phyloP scores from a whole-genome alignment of 2,797 vertebrate species.

The Thamnophis elegans region DNA sequence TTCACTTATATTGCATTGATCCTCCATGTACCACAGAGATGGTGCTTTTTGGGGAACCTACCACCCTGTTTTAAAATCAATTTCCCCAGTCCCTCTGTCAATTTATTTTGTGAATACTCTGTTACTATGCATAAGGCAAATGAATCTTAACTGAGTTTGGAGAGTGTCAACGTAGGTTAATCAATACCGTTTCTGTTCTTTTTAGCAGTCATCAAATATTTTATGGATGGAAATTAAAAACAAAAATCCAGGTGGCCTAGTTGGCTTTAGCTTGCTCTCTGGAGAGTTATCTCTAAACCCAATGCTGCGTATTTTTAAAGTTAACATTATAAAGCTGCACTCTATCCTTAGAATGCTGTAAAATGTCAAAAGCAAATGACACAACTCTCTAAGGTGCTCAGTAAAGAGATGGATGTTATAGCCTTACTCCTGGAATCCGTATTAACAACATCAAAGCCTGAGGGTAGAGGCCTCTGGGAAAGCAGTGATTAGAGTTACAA shows the following conservation, averaged over 20 bases:
- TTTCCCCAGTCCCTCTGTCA: neutral
- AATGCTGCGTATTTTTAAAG: neutral
- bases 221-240: neutral
- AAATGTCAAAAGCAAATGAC: conserved; percentile 11
- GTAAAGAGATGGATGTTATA: neutral
- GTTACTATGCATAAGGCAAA: neutral
- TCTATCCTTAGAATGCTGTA: neutral
- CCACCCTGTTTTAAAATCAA: neutral
- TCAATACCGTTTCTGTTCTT: neutral
- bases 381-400: neutral
- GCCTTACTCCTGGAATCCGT: neutral
- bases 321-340: neutral
- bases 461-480: neutral
- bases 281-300: neutral
- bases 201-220: neutral
- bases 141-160: neutral
- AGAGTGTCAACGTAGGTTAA: neutral
- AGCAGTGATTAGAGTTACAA: neutral
- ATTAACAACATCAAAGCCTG: neutral
- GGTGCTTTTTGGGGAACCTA: neutral
- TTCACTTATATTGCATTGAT: neutral
- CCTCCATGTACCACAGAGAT: neutral
- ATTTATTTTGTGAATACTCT: neutral
- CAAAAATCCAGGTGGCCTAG: neutral
- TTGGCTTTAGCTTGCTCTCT: neutral